These are phyloP conservation scores for Buceros bicornis DNA, from an alignment of 2,797 vertebrate genomes.

Conservation along the genomic window DNA sequence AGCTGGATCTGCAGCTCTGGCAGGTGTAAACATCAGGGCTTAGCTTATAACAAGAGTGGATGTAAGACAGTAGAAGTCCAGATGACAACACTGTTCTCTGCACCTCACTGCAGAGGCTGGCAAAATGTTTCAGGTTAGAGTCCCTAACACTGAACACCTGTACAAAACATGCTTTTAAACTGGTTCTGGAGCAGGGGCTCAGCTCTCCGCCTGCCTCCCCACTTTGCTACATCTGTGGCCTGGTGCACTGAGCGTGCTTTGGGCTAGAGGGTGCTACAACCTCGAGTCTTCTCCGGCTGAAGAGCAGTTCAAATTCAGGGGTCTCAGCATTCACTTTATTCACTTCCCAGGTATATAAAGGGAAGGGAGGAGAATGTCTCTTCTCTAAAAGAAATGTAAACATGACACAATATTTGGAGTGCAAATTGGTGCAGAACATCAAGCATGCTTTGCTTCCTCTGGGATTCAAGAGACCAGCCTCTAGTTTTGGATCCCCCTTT, in stretches of 20 bases:
- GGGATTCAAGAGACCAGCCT: neutral
- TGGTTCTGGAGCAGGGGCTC: neutral
- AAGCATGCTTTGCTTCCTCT: neutral
- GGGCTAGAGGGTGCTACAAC: neutral
- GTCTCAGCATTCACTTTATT: neutral
- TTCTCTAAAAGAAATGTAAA: neutral
- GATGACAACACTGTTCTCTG: neutral
- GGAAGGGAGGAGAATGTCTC: neutral
- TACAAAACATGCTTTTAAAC: neutral
- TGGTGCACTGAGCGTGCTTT: fast-evolving
- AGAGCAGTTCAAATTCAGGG: neutral
- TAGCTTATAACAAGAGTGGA: neutral
- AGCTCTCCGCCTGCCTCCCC: neutral
- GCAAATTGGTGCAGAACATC: neutral
- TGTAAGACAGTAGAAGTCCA: neutral
- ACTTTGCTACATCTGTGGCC: fast-evolving
- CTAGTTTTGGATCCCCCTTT: neutral
- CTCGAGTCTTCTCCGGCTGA: neutral
- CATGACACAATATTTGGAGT: neutral
- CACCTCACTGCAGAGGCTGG: neutral
- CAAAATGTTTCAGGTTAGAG: neutral
- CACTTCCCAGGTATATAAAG: neutral
- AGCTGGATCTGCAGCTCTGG: neutral
- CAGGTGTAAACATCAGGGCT: neutral
- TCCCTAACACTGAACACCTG: neutral